Evolutionary conservation across 2,113 vertebrate species (phyloP).

Genomic region (Leiothrix lutea): DNA sequence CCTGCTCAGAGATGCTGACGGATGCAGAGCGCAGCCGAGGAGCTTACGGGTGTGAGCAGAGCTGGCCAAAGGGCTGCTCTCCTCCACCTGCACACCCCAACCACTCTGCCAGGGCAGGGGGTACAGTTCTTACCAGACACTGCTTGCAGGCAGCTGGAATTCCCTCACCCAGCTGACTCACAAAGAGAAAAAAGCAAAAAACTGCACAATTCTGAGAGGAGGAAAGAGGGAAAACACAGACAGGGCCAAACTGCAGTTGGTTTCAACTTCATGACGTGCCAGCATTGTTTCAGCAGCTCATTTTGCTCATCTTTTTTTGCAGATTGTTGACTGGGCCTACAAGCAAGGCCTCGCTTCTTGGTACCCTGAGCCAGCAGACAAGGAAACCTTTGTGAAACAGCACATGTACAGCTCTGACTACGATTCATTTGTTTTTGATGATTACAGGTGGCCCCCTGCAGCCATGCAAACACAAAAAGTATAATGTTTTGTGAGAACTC

Average conservation of each 20-base stretch:
- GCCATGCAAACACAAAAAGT: constrained; percentile 88
- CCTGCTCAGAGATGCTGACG: not conserved
- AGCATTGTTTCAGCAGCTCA: not conserved
- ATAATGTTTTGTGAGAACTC: constrained; percentile 58
- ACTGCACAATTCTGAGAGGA: not conserved
- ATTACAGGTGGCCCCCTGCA: constrained; percentile 86
- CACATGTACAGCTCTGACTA: constrained; percentile 91
- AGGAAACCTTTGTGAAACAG: constrained; percentile 88
- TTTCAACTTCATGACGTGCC: fast-evolving
- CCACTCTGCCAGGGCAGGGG: not conserved
- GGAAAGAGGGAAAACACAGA: not conserved
- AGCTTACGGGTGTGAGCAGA: not conserved
- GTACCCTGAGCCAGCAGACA: constrained; percentile 94
- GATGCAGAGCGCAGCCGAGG: fast-evolving
- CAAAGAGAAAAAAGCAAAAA: not conserved
- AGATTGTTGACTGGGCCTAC: constrained; percentile 93
- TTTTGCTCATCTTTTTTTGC: constrained; percentile 25
- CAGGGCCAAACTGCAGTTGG: not conserved
- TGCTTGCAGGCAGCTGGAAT: not conserved
- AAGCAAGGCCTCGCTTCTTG: constrained; percentile 84
- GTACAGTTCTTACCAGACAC: not conserved
- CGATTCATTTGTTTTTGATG: constrained; percentile 87
- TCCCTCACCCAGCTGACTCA: not conserved
- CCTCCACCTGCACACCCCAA: not conserved
- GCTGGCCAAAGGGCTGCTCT: not conserved